A percentile compares a stretch with the other conserved stretches of the same genome.
Evolutionary conservation across 2,888 invertebrate species (phyloP).

Genomic region (Agrotis segetum): DNA sequence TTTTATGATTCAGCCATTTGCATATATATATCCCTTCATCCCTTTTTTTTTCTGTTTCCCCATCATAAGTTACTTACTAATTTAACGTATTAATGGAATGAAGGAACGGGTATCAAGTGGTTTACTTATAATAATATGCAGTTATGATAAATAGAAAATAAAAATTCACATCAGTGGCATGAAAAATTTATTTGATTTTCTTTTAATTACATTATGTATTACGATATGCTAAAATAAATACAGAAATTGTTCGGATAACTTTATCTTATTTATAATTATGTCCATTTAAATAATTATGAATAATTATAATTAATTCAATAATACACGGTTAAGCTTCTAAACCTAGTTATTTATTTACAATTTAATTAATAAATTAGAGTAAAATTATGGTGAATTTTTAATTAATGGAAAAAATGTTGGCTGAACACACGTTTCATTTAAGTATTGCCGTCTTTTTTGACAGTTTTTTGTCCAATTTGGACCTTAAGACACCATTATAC

Average conservation of each 20-base stretch:
- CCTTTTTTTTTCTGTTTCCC: no score
- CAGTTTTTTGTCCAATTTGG: slow-evolving; percentile 17
- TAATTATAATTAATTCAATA: slow-evolving; percentile 79
- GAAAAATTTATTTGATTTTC: slow-evolving; percentile 90
- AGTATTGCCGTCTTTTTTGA: slow-evolving; percentile 26
- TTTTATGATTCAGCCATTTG: no score
- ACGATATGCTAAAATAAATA: slow-evolving; percentile 90
- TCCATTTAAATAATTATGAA: slow-evolving; percentile 85
- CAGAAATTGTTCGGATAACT: slow-evolving; percentile 87
- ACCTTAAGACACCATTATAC: slow-evolving; percentile 27
- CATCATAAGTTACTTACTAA: no score
- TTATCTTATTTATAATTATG: slow-evolving; percentile 80
- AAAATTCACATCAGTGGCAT: slow-evolving; percentile 84
- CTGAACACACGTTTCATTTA: slow-evolving; percentile 60
- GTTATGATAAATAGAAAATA: slow-evolving; percentile 34
- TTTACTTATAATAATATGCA: background rate
- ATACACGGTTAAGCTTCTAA: slow-evolving; percentile 83
- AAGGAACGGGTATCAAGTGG: background rate
- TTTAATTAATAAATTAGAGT: slow-evolving; percentile 81
- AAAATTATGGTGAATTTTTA: slow-evolving; percentile 62
- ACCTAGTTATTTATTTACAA: slow-evolving; percentile 88
- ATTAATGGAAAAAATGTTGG: slow-evolving; percentile 58
- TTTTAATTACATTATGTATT: slow-evolving; percentile 86
- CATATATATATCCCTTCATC: no score
- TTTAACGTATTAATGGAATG: background rate